Conservation (phyloP, 2,797 vertebrate species). For the Arctocebus calabarensis region DNA sequence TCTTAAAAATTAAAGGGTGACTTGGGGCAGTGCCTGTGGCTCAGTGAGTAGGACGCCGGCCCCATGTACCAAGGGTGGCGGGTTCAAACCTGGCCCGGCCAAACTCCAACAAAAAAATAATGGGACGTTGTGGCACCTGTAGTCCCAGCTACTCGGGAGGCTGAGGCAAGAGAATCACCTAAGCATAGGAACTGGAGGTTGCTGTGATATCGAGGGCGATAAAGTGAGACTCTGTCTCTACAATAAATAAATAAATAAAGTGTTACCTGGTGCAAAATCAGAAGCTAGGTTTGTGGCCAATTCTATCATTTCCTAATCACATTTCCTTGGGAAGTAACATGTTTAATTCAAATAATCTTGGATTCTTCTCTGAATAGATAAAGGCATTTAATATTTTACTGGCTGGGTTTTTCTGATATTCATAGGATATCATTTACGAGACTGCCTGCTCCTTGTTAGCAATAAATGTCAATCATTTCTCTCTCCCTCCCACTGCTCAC, state of each 20-base stretch:
- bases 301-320: background rate
- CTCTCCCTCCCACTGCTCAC: background rate
- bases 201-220: no score
- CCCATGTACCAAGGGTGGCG: no score
- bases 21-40: background rate
- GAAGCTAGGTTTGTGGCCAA: background rate
- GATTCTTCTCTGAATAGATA: background rate
- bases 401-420: background rate
- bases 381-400: background rate
- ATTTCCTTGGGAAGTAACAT: background rate
- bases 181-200: no score
- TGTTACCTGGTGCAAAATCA: background rate
- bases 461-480: background rate
- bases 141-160: no score
- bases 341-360: background rate
- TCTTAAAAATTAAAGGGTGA: conserved; percentile 26
- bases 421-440: background rate
- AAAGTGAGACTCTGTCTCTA: no score
- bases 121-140: no score
- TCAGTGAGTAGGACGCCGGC: no score
- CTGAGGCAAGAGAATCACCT: no score
- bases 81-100: no score
- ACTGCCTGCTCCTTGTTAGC: background rate
- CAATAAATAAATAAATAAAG: no score
- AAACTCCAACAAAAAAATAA: no score